Percentiles rank a stretch among this genome's conserved stretches.
phyloP scores from a whole-genome alignment of 2,113 vertebrate genomes.

The Eulemur rufifrons region DNA sequence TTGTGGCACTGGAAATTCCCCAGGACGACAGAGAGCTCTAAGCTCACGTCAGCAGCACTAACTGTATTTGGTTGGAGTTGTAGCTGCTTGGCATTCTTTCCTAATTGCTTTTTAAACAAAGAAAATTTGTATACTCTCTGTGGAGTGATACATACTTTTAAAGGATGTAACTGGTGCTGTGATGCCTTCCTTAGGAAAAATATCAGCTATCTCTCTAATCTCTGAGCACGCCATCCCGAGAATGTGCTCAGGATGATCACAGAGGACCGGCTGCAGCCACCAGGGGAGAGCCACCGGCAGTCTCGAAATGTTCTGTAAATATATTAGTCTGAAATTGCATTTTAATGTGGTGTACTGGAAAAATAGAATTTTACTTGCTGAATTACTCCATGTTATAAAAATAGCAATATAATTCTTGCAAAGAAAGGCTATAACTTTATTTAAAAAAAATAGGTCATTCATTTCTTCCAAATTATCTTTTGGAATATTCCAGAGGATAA shows the following conservation, averaged over 20 bases:
- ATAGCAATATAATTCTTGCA: conserved; percentile 58
- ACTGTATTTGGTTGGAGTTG: neutral
- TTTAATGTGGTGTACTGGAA: conserved; percentile 62
- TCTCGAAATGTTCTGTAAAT: conserved; percentile 57
- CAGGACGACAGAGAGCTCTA: neutral
- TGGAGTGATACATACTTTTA: neutral
- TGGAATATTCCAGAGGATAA: neutral
- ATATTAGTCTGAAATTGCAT: conserved; percentile 69
- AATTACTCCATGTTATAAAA: conserved; percentile 51
- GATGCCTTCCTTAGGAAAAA: conserved; percentile 47
- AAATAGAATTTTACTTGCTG: conserved; percentile 43
- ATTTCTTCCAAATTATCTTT: conserved; percentile 24
- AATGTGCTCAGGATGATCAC: neutral
- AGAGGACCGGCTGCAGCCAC: neutral
- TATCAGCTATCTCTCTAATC: conserved; percentile 41
- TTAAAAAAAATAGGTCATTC: neutral
- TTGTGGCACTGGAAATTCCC: neutral
- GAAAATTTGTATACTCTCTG: neutral
- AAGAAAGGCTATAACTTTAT: neutral
- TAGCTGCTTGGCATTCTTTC: conserved; percentile 18
- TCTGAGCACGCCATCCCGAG: conserved; percentile 35
- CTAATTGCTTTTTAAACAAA: conserved; percentile 39
- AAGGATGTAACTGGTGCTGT: neutral
- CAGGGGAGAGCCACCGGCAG: conserved; percentile 51
- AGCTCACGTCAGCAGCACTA: neutral